Evolutionary conservation across 2,797 vertebrate genomes (phyloP).

Genomic region (Hydrocynus forskahlii): DNA sequence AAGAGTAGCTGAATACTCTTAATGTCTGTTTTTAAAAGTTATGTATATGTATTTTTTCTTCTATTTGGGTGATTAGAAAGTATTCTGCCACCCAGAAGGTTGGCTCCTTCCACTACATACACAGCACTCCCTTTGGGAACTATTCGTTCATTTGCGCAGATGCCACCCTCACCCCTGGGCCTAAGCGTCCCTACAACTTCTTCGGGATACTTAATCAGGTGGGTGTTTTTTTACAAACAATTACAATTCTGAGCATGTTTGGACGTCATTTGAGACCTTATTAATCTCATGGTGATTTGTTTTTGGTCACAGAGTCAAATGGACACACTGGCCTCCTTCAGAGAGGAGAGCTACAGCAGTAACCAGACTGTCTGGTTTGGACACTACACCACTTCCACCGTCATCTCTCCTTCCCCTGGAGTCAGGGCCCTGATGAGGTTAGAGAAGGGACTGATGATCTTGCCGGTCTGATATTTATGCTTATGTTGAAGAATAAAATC

Average conservation of each 20-base stretch:
- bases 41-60: neutral
- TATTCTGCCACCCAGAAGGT: slow-evolving; percentile 90
- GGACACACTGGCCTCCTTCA: slow-evolving; percentile 83
- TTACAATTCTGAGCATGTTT: neutral
- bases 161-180: slow-evolving; percentile 90
- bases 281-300: neutral
- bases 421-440: slow-evolving; percentile 90
- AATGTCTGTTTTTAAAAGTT: neutral
- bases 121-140: slow-evolving; percentile 91
- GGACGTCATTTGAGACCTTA: neutral
- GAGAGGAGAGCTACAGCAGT: slow-evolving; percentile 81
- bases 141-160: slow-evolving; percentile 96
- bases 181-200: slow-evolving; percentile 96
- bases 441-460: slow-evolving; percentile 29
- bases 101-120: slow-evolving; percentile 93
- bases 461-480: no score
- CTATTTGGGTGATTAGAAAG: slow-evolving; percentile 76
- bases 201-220: slow-evolving; percentile 92
- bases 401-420: slow-evolving; percentile 90
- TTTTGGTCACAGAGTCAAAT: slow-evolving; percentile 82
- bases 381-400: slow-evolving; percentile 94
- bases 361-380: slow-evolving; percentile 98
- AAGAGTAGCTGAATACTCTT: neutral
- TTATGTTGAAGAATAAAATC: no score
- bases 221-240: slow-evolving; percentile 63